Base-by-base conservation (phyloP, 2,888 invertebrate species). In the Lithosia quadra region DNA sequence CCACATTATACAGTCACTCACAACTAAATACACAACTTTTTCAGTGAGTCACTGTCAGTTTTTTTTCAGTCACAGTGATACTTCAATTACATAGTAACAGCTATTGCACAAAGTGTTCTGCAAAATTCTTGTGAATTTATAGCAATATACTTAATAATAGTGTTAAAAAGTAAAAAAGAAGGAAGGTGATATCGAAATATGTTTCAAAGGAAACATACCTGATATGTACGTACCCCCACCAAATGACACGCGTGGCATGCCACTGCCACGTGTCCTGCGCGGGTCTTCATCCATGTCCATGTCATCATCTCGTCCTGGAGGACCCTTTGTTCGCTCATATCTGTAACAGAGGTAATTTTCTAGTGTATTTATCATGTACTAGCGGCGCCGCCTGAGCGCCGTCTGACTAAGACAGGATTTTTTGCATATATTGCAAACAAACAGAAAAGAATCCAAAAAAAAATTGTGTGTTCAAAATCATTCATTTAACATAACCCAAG, bases 261-360 rank as follows among this genome's bases (percentile, higher is more conserved):
- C 88, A 7, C 91, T 84, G 1, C 92, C 97, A 22, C 98, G 96
- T 64, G 96, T 96, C 69, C 97, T 82, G 83, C 98, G 96, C 75
- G 98, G 97, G 81, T 98, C 98, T 73, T 97, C 97, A 60, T 97
- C 97, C 66, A 96, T 95, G 71, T 98, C 98, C 81, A 96, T 96
- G 84, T 98, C 98, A 11, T 97, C 97, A 88, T 99, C 99, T 86
- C 99, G 97, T 7, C 99, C 99, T 34, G 98, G 96, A 83, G 97
- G 99, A 65, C 97, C 95, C 89, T 97, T 97, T 15, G 98, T 97
- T 86, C 98, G 97, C 91, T 99, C 99, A 95, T 98, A 99, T 86
- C 98, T 97, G 87, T 97, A 76, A 97, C 49, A 33, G 60, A 61
- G n/a, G 21, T 21, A 53, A 34, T 34, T 21, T 43, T 28, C 3